Conservation (phyloP, 1,140 invertebrate species). For the Scaptomyza montana region DNA sequence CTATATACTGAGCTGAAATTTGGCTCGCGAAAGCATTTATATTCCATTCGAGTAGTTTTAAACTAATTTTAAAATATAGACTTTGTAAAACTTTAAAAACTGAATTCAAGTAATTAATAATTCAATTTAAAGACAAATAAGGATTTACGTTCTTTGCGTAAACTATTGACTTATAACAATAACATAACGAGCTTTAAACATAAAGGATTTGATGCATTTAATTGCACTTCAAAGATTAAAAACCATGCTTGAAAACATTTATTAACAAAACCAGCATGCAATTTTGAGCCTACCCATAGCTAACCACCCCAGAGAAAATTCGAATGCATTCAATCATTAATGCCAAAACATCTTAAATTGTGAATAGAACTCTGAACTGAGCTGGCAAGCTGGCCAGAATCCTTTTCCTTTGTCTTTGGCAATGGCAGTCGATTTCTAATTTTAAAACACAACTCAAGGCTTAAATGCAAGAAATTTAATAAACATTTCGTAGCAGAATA, state of each 20-base stretch:
- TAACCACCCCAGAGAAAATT: conserved; percentile 4
- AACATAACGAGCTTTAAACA: background rate
- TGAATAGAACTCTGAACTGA: background rate
- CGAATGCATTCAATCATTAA: conserved; percentile 41
- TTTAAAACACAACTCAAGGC: conserved; percentile 54
- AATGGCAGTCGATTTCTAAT: conserved; percentile 55
- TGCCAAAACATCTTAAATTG: conserved; percentile 33
- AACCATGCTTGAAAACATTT: conserved; percentile 1
- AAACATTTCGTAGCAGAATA: conserved; percentile 76
- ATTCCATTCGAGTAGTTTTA: too few species aligned
- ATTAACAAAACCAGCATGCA: background rate
- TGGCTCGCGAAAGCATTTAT: too few species aligned
- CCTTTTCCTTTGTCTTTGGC: conserved; percentile 45
- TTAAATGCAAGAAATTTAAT: conserved; percentile 82
- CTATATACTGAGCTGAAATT: too few species aligned
- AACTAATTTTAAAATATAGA: too few species aligned
- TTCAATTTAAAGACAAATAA: background rate
- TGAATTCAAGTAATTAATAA: too few species aligned
- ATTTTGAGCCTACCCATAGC: background rate
- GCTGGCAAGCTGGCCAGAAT: conserved; percentile 19
- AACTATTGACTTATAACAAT: background rate
- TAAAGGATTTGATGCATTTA: conserved; percentile 9
- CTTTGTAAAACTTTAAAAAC: too few species aligned
- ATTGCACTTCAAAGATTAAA: conserved; percentile 15
- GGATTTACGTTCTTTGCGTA: background rate